Evolutionary conservation across 2,888 invertebrate species (phyloP).

Genomic region (Ormyrus nitidulus): DNA sequence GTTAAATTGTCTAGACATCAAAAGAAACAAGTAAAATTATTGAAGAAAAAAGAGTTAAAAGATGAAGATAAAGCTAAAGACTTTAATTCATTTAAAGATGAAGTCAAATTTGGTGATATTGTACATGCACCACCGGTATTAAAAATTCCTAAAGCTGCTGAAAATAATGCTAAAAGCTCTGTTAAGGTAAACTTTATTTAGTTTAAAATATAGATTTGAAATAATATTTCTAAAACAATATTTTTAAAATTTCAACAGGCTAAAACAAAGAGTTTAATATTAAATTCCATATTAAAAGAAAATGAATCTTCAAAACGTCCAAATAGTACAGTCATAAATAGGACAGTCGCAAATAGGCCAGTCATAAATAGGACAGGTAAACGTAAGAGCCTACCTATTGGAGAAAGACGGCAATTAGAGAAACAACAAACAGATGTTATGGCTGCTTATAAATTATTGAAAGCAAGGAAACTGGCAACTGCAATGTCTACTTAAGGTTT

Average conservation of each 20-base stretch:
- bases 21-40: constrained; percentile 77
- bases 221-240: constrained; percentile 19
- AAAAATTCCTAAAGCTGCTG: constrained; percentile 77
- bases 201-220: neutral
- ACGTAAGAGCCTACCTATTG: constrained; percentile 79
- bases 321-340: constrained; percentile 73
- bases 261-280: constrained; percentile 80
- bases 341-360: constrained; percentile 69
- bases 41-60: constrained; percentile 76
- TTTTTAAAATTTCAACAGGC: constrained; percentile 76
- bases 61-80: constrained; percentile 73
- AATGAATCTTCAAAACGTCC: constrained; percentile 34
- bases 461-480: constrained; percentile 64
- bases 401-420: constrained; percentile 79
- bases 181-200: constrained; percentile 67
- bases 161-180: constrained; percentile 67
- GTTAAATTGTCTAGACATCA: constrained; percentile 77
- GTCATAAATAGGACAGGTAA: constrained; percentile 78
- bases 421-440: constrained; percentile 79
- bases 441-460: constrained; percentile 79
- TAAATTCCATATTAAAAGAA: constrained; percentile 75
- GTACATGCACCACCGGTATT: constrained; percentile 85
- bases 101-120: constrained; percentile 85
- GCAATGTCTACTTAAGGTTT: constrained; percentile 51
- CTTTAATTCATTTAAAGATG: constrained; percentile 78